Conservation (phyloP, 2,888 invertebrate genomes). For the Lypha dubia region DNA sequence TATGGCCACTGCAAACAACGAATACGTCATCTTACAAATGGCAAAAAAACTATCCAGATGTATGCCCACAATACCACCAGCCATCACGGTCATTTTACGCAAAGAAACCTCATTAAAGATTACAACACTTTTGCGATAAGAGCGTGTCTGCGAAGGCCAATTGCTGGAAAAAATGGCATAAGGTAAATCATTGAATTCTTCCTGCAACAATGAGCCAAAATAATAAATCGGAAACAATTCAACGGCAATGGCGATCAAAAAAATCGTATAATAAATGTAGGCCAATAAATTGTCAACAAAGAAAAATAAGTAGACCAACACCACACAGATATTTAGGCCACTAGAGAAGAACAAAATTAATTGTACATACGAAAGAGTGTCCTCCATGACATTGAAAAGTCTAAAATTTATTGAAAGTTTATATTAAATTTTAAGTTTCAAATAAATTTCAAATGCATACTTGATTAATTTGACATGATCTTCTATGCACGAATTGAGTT, state of each 20-base stretch:
- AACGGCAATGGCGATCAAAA: slow-evolving; percentile 58
- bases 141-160: slow-evolving; percentile 65
- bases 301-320: slow-evolving; percentile 67
- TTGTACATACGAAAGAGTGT: slow-evolving; percentile 58
- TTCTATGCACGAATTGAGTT: slow-evolving; percentile 70
- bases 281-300: slow-evolving; percentile 63
- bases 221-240: slow-evolving; percentile 73
- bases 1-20: slow-evolving; percentile 71
- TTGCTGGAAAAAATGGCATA: slow-evolving; percentile 73
- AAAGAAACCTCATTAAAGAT: slow-evolving; percentile 67
- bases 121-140: slow-evolving; percentile 58
- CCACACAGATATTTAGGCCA: slow-evolving; percentile 68
- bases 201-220: slow-evolving; percentile 70
- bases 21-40: slow-evolving; percentile 72
- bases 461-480: slow-evolving; percentile 71
- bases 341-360: slow-evolving; percentile 65
- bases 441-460: slow-evolving; percentile 52
- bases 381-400: slow-evolving; percentile 54
- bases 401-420: slow-evolving; percentile 51
- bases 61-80: slow-evolving; percentile 72
- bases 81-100: slow-evolving; percentile 58
- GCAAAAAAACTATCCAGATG: slow-evolving; percentile 72
- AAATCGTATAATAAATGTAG: slow-evolving; percentile 63
- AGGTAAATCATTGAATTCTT: slow-evolving; percentile 67
- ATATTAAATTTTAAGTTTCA: neutral